Evolutionary conservation across 2,797 vertebrate species (phyloP).

Genomic region (Mastacembelus armatus): DNA sequence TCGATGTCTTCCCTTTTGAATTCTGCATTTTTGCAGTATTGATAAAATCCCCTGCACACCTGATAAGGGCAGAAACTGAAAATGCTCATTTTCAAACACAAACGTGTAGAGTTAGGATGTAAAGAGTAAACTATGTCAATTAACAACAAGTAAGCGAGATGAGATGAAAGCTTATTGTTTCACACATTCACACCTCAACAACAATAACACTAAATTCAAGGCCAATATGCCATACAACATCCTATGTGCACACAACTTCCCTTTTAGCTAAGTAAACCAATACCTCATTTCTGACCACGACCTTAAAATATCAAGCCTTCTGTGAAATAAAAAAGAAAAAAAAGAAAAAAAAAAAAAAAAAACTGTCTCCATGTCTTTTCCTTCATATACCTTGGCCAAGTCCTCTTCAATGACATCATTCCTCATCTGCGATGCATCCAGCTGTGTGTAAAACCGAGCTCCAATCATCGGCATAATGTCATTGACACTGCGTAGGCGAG

Average conservation of each 20-base stretch:
- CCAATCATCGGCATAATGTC: slow-evolving; percentile 99
- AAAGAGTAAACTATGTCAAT: slow-evolving; percentile 47
- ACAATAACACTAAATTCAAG: slow-evolving; percentile 5
- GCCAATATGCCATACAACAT: slow-evolving; percentile 17
- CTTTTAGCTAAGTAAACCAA: neutral
- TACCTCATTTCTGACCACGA: slow-evolving; percentile 4
- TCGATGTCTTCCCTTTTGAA: neutral
- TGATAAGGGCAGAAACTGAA: slow-evolving; percentile 5
- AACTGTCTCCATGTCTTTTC: neutral
- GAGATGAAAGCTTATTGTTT: slow-evolving; percentile 5
- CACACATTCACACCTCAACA: slow-evolving; percentile 30
- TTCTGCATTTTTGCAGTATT: neutral
- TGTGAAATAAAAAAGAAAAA: neutral
- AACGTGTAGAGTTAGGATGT: accelerated
- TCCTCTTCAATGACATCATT: slow-evolving; percentile 99
- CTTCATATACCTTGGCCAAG: slow-evolving; percentile 91
- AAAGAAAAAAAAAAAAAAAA: too few species aligned
- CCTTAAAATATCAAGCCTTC: neutral
- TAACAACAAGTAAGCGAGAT: slow-evolving; percentile 6
- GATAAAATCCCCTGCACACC: too few species aligned
- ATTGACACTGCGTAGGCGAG: slow-evolving; percentile 96
- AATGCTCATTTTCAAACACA: too few species aligned
- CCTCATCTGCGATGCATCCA: slow-evolving; percentile 99
- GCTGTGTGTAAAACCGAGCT: slow-evolving; percentile 97
- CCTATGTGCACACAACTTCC: slow-evolving; percentile 47